Evolutionary conservation across 64 coral and sea anemone genomes (phyloP).

Genomic region (Stichodactyla mertensii): DNA sequence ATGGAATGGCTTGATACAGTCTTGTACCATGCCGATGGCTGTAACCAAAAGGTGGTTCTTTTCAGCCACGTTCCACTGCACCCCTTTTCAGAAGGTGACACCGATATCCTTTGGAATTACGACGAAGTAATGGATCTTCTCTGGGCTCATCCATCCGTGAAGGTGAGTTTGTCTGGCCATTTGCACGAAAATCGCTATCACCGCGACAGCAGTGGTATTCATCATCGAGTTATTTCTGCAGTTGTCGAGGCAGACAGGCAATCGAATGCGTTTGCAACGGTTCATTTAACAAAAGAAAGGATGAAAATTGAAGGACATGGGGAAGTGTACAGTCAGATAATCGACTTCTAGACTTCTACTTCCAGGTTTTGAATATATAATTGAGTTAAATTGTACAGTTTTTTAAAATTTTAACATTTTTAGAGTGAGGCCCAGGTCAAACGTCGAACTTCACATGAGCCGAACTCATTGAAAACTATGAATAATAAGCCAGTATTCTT

Average conservation of each 20-base stretch:
- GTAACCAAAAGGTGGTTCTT: conserved; percentile 61
- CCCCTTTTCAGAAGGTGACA: conserved; percentile 20
- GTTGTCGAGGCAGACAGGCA: conserved; percentile 51
- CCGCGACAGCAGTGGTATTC: conserved; percentile 51
- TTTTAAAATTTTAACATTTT: too few species aligned
- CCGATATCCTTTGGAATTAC: conserved; percentile 58
- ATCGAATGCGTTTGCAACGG: conserved; percentile 75
- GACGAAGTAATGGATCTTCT: conserved; percentile 51
- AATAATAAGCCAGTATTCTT: too few species aligned
- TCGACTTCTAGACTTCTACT: neutral
- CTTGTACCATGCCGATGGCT: conserved; percentile 34
- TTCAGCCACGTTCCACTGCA: conserved; percentile 66
- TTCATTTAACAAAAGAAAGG: conserved; percentile 52
- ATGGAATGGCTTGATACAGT: conserved; percentile 54
- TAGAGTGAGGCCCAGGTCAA: too few species aligned
- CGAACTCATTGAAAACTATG: too few species aligned
- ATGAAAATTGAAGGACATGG: conserved; percentile 74
- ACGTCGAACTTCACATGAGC: too few species aligned
- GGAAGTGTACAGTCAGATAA: conserved; percentile 24
- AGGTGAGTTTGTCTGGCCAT: conserved; percentile 65
- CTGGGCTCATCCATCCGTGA: conserved; percentile 45
- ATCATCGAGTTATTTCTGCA: conserved; percentile 61
- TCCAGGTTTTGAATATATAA: neutral
- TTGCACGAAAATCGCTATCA: conserved; percentile 40
- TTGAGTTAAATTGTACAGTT: too few species aligned